Evolutionary conservation across 2,113 vertebrate species (phyloP).

Genomic region (Myrmecophaga tridactyla): DNA sequence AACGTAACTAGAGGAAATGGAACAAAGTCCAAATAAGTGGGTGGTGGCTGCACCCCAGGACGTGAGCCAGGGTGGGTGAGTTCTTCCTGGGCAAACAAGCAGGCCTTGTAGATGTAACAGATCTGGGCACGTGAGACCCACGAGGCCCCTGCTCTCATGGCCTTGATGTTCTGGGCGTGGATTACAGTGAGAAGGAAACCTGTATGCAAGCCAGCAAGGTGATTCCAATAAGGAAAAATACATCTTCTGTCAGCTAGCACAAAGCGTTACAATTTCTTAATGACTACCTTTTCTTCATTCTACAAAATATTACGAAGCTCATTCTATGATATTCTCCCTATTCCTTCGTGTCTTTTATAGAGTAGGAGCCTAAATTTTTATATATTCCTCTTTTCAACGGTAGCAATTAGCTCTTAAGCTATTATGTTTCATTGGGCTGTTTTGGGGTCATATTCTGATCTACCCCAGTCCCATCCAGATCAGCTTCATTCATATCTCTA

Average conservation of each 20-base stretch:
- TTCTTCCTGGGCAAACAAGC: neutral
- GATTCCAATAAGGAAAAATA: neutral
- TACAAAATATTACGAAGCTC: neutral
- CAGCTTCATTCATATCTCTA: too few species aligned
- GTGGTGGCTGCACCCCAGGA: neutral
- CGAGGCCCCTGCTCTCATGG: neutral
- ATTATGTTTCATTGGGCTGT: neutral
- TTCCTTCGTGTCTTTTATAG: neutral
- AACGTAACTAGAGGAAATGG: neutral
- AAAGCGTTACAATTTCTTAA: neutral
- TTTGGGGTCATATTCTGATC: neutral
- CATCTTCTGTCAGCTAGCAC: neutral
- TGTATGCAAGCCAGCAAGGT: neutral
- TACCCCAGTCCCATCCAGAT: too few species aligned
- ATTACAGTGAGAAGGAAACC: neutral
- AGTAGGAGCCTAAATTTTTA: neutral
- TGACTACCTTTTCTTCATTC: neutral
- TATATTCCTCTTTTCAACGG: neutral
- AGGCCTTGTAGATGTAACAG: neutral
- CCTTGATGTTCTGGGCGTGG: neutral
- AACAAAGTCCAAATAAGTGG: neutral
- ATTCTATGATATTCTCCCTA: neutral
- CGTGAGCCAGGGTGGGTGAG: neutral
- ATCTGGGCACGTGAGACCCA: neutral
- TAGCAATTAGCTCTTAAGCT: neutral